Evolutionary conservation across 2,797 vertebrate genomes (phyloP).

Genomic region (Lutjanus campechanus): DNA sequence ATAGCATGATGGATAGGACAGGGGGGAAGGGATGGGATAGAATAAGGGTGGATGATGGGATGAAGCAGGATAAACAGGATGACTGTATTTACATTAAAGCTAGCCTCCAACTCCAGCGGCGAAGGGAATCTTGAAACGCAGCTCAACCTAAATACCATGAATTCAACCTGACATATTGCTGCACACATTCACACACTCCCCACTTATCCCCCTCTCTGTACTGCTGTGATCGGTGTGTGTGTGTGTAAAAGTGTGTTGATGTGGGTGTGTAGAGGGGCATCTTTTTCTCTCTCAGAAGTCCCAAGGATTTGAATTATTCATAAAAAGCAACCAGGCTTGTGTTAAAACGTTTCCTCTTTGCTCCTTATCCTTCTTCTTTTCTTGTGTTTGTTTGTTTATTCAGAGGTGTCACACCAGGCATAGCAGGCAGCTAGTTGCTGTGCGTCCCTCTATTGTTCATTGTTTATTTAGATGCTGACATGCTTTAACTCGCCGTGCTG

Average conservation of each 20-base stretch:
- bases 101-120: constrained; percentile 43
- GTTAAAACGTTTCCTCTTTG: constrained; percentile 58
- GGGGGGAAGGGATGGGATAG: constrained; percentile 3
- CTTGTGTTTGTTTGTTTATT: constrained; percentile 46
- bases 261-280: constrained; percentile 8
- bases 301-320: constrained; percentile 74
- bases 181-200: constrained; percentile 54
- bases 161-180: constrained; percentile 69
- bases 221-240: constrained; percentile 24
- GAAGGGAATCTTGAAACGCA: constrained; percentile 60
- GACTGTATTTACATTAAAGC: constrained; percentile 71
- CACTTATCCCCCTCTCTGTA: constrained; percentile 45
- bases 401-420: constrained; percentile 40
- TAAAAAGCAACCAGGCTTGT: constrained; percentile 61
- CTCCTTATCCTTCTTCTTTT: constrained; percentile 28
- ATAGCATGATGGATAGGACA: constrained; percentile 5
- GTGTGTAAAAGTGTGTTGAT: constrained; percentile 8
- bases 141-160: constrained; percentile 71
- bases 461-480: constrained; percentile 57
- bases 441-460: constrained; percentile 23
- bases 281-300: constrained; percentile 55
- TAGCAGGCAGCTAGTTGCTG: constrained; percentile 15
- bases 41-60: constrained; percentile 49
- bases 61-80: constrained; percentile 69
- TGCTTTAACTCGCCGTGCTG: constrained; percentile 8